These are phyloP conservation scores for Phasianus colchicus DNA, from an alignment of 2,113 vertebrate species.

Conservation along the genomic window DNA sequence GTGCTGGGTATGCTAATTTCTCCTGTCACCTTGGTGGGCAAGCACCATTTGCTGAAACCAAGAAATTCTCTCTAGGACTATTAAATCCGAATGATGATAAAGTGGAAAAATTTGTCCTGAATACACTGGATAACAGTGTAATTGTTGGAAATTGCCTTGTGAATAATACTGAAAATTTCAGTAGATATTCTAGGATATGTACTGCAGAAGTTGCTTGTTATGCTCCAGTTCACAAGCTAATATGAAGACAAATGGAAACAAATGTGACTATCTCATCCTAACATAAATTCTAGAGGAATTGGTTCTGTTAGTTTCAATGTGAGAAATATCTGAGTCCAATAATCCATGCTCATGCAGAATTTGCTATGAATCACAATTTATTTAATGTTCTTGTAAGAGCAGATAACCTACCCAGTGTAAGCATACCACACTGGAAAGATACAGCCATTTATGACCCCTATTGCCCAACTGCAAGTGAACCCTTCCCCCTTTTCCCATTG, in stretches of 20 bases:
- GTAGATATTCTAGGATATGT: neutral
- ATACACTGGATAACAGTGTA: neutral
- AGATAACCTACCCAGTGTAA: too few species aligned
- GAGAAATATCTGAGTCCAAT: too few species aligned
- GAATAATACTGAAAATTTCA: neutral
- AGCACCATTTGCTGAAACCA: slow-evolving; percentile 13
- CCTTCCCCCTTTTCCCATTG: too few species aligned
- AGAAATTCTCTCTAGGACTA: neutral
- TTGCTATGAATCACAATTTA: too few species aligned
- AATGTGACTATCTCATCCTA: neutral
- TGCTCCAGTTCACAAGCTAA: neutral
- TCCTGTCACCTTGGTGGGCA: neutral
- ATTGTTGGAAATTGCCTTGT: neutral
- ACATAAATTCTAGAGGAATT: neutral
- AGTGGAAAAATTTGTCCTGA: slow-evolving; percentile 36
- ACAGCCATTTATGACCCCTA: too few species aligned
- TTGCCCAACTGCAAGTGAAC: too few species aligned
- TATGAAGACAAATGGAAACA: neutral
- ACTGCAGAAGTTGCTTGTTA: neutral
- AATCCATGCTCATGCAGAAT: too few species aligned
- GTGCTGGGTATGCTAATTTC: neutral
- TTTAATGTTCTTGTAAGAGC: too few species aligned
- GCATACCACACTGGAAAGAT: too few species aligned
- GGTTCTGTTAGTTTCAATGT: neutral
- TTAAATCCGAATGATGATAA: slow-evolving; percentile 47